These are phyloP conservation scores for Cardiocondyla obscurior DNA, from an alignment of 1,140 invertebrate species.

Conservation along the genomic window DNA sequence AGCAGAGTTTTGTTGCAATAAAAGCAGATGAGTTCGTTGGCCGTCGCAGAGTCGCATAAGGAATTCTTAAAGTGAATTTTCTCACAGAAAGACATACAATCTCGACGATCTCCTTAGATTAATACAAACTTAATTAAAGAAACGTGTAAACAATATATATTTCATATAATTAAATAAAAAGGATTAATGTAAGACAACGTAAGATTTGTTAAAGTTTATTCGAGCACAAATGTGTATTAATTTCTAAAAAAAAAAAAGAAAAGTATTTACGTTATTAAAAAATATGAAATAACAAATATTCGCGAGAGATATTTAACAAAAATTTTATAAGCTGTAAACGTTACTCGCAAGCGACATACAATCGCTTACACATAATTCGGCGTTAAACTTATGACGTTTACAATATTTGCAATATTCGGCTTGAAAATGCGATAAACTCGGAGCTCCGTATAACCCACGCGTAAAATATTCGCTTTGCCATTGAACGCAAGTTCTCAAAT, in stretches of 20 bases:
- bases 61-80: slow-evolving; percentile 16
- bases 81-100: neutral
- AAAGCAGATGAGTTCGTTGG: slow-evolving; percentile 15
- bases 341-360: neutral
- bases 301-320: neutral
- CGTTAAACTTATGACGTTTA: slow-evolving; percentile 8
- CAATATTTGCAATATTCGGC: neutral
- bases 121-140: neutral
- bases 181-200: neutral
- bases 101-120: neutral
- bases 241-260: neutral
- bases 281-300: neutral
- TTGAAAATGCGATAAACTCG: neutral
- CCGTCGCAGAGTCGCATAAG: neutral
- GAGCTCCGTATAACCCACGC: neutral
- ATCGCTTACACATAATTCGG: neutral
- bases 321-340: neutral
- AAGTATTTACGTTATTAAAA: neutral
- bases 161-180: neutral
- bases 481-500: slow-evolving; percentile 1
- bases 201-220: neutral
- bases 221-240: neutral
- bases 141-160: neutral
- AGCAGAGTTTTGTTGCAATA: slow-evolving; percentile 18
- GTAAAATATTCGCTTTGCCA: neutral